Conservation (phyloP, 2,888 invertebrate species). For the Megamerina dolium region DNA sequence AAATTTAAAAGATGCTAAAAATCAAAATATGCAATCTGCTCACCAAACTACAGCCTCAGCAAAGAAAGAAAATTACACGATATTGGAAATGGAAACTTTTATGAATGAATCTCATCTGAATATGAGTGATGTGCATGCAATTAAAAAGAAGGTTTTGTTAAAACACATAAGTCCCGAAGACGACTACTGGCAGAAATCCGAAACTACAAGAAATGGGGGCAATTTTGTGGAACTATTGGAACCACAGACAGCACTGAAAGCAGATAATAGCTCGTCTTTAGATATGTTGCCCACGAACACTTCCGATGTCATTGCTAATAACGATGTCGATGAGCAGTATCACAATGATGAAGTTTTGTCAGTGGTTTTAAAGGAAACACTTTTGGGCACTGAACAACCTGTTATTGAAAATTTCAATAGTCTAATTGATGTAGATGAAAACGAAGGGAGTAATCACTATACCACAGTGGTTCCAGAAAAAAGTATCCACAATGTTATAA, state of each 20-base stretch:
- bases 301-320: not conserved
- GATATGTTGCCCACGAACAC: not conserved
- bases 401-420: not conserved
- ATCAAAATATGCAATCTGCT: too few relatives aligned
- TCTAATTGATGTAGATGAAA: constrained; percentile 6
- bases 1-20: too few relatives aligned
- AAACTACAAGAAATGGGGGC: too few relatives aligned
- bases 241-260: not conserved
- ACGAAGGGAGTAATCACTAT: not conserved
- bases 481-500: constrained; percentile 19
- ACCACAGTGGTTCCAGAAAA: constrained; percentile 13
- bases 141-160: too few relatives aligned
- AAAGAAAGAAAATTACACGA: too few relatives aligned
- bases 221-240: too few relatives aligned
- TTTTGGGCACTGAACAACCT: constrained; percentile 4
- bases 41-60: too few relatives aligned
- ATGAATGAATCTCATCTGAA: too few relatives aligned
- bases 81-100: too few relatives aligned
- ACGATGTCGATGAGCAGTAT: not conserved
- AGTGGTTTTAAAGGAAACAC: constrained; percentile 16
- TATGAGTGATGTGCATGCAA: too few relatives aligned
- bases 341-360: constrained; percentile 5
- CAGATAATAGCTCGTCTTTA: not conserved
- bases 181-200: too few relatives aligned
- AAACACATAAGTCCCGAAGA: too few relatives aligned